Percentiles rank a stretch among this genome's conserved stretches.
These are phyloP conservation scores for Hipposideros larvatus DNA, from an alignment of 2,797 vertebrate genomes.

Conservation along the genomic window DNA sequence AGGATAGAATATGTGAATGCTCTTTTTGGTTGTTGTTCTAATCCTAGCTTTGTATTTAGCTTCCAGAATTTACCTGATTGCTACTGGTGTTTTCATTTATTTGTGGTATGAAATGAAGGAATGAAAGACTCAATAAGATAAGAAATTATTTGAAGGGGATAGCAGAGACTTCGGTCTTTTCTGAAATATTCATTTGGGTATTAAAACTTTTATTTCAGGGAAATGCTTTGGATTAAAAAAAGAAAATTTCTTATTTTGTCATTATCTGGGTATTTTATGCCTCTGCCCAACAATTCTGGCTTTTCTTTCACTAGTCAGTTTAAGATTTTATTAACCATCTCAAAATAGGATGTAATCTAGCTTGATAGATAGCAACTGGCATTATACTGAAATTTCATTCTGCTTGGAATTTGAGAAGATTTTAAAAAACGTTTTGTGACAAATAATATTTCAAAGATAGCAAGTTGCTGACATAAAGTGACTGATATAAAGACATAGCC, in stretches of 20 bases:
- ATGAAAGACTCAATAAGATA: neutral
- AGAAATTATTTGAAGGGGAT: neutral
- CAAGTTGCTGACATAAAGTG: neutral
- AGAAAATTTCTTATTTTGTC: slow-evolving; percentile 58
- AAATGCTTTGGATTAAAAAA: slow-evolving; percentile 43
- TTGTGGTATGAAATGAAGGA: slow-evolving; percentile 1
- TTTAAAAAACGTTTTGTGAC: neutral
- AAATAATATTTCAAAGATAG: slow-evolving; percentile 31
- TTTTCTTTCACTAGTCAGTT: slow-evolving; percentile 66
- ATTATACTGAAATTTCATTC: slow-evolving; percentile 51
- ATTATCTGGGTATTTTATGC: slow-evolving; percentile 60
- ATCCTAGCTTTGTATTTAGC: neutral
- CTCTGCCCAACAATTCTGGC: slow-evolving; percentile 52
- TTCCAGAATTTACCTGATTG: neutral
- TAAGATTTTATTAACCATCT: slow-evolving; percentile 62
- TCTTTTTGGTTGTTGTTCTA: neutral
- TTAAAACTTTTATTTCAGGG: slow-evolving; percentile 55
- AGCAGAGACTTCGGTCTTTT: slow-evolving; percentile 30
- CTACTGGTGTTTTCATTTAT: neutral
- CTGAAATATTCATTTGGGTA: slow-evolving; percentile 65
- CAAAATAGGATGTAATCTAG: slow-evolving; percentile 55
- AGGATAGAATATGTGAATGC: neutral
- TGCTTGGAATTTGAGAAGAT: slow-evolving; percentile 43
- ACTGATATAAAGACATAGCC: neutral
- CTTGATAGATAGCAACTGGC: slow-evolving; percentile 63